These are phyloP conservation scores for Globicephala melas DNA, from an alignment of 2,113 vertebrate genomes.

Conservation along the genomic window DNA sequence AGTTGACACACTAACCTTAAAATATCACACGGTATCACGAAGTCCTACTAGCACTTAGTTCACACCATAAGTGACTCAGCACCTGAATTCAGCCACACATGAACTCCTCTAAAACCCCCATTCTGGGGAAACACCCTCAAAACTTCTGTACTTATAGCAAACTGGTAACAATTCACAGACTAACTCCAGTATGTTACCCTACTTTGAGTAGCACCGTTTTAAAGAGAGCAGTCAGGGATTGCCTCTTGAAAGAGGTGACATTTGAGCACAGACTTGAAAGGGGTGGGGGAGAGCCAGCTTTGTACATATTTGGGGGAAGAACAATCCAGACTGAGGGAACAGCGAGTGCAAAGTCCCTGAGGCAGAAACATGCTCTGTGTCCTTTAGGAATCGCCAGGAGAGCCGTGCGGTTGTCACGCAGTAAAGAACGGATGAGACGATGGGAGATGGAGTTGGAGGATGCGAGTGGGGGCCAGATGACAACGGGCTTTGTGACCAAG, in stretches of 20 bases:
- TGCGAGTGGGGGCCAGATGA: background rate
- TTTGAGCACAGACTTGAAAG: background rate
- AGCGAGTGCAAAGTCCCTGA: background rate
- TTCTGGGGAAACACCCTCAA: background rate
- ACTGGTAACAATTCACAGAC: background rate
- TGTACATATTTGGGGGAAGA: background rate
- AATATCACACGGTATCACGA: background rate
- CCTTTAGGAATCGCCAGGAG: background rate
- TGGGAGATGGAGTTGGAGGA: background rate
- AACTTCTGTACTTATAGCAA: background rate
- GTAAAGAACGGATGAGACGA: background rate
- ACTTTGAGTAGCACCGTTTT: background rate
- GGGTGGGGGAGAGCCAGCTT: background rate
- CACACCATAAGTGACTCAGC: background rate
- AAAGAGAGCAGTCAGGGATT: background rate
- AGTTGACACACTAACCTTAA: background rate
- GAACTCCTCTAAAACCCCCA: background rate
- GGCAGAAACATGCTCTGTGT: background rate
- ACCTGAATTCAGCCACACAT: background rate
- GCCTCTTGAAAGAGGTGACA: background rate
- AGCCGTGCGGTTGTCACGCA: background rate
- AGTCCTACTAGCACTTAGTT: background rate
- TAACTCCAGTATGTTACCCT: background rate
- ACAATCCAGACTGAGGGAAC: background rate
- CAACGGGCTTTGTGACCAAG: background rate